Base-by-base conservation (phyloP, 2,797 vertebrate species). In the Otus scops region DNA sequence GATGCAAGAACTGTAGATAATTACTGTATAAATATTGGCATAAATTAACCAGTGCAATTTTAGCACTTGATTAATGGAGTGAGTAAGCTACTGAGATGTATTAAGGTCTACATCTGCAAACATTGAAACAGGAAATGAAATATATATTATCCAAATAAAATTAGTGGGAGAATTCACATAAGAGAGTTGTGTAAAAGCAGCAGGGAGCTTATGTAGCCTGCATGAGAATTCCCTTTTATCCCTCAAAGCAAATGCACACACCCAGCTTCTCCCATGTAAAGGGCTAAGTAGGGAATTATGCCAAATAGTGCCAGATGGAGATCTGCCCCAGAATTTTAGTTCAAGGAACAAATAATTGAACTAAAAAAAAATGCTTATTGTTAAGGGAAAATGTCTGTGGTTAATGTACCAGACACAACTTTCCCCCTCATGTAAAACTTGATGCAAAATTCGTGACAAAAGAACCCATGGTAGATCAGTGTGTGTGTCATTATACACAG, bases 41-140 rank as follows among this genome's bases (percentile, higher is more conserved):
- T 94, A 79, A 93, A 91, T 92, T 89, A 92, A 91, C 45, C 56
- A 54, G 53, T 24, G 34, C 54, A 69, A 39, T 90, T 88, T 88
- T 63, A 86, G 51, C 67, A 17, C 80, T 94, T 94, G 93, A 93
- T 94, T 96, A 93, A 92, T 85, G 85, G 67, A 90, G 73, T 45
- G 76, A 90, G 47, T 17, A 78, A 93, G 67, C 70, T 82, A 5
- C 74, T 56, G 80, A 54, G 88, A 88, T 84, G 73, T 57, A 34
- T 75, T 87, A 78, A 64, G 57, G 65, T 67, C 96, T 22, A 10
- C 79, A 84, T 84, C 79, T 80, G 81, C 64, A 91, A 82, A 88
- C 36, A 59, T 75, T 69, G 79, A 67, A 92, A 69, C 5, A 73
- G 76, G 82, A 91, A 91, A 88, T 81, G 36, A 92, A 94, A 84